Evolutionary conservation across 1,140 invertebrate species (phyloP), one percentile per base, ranked within the genome.

Genomic region (Bombyx mandarina): DNA sequence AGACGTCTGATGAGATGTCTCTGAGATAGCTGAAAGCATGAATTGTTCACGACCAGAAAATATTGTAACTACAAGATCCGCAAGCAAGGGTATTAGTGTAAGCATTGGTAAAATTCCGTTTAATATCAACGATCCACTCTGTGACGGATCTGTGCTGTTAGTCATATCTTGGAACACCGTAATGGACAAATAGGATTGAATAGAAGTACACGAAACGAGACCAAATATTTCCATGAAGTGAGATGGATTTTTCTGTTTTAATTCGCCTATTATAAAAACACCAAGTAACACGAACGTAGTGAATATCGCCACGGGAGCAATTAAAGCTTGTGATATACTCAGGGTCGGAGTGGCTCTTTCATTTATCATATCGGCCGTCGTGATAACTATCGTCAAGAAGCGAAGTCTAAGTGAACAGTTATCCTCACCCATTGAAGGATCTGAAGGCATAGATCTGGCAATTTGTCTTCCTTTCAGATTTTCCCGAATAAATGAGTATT

Each of bases 81-180:
- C 61, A 12, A 79, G 44, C 7, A 84, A n/a, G 10, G 77, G 48
- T 8, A 77, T 61, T 60, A 69, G 67, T 67, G 62, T 70, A 35
- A 82, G 63, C 64, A 82, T 68, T 18, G 82, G 82, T 45, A 85
- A 58, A 43, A 85, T 58, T 52, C 74, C 79, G 64, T 82, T 75
- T 9, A 85, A 60, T 45, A 75, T 65, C 35, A 75, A n/a, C 6
- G 63, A 63, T 47, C 65, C 66, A 45, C 70, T 47, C 60, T 66
- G 63, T 48, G 61, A 57, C 8, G 22, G 8, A 5, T 58, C 54
- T 48, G 52, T 49, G n/a, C 48, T 54, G 4, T 7, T 52, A 49
- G 54, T 65, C 6, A 82, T 57, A 43, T 71, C 71, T 42, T 61
- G 70, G 46, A 82, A 82, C 4, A 79, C 75, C 8, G 59, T 57